phyloP scores from a whole-genome alignment of 2,797 vertebrate genomes.

The Parambassis ranga region DNA sequence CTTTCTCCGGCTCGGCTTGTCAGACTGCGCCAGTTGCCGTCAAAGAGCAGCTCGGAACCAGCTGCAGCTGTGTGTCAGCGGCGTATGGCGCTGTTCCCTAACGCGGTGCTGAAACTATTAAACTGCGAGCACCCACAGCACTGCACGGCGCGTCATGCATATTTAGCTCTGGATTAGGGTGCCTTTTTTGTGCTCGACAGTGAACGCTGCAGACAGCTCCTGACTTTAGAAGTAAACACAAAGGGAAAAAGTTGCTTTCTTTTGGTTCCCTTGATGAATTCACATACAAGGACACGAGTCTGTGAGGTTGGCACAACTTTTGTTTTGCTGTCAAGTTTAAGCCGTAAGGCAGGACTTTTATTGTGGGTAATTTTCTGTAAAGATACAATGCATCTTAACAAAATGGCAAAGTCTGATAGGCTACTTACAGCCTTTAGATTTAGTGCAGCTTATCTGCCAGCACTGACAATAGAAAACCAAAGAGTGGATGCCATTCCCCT shows the following conservation, averaged over 20 bases:
- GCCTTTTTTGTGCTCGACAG: constrained; percentile 46
- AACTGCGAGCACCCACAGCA: constrained; percentile 28
- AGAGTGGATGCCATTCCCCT: no score
- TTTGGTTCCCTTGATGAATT: not conserved
- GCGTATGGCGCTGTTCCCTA: constrained; percentile 57
- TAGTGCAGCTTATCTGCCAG: constrained; percentile 13
- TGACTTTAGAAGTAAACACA: constrained; percentile 23
- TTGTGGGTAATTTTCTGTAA: constrained; percentile 1
- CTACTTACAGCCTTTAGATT: constrained; percentile 19
- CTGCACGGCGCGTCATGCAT: constrained; percentile 45
- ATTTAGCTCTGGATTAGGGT: constrained; percentile 50
- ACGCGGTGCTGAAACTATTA: constrained; percentile 63
- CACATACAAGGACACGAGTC: not conserved
- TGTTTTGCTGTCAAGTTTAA: not conserved
- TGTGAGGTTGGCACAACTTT: not conserved
- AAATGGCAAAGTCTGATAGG: constrained; percentile 11
- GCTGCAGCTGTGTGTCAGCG: constrained; percentile 40
- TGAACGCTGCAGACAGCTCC: constrained; percentile 26
- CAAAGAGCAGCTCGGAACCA: constrained; percentile 36
- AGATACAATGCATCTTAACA: not conserved
- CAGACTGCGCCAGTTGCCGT: constrained; percentile 34
- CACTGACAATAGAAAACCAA: constrained; percentile 7
- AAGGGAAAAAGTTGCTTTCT: constrained; percentile 6
- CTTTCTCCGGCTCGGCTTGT: constrained; percentile 45
- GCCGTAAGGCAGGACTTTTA: no score